Evolutionary conservation across 2,797 vertebrate species (phyloP), one percentile per base, ranked within the genome.

Genomic region (Lutjanus argentimaculatus): DNA sequence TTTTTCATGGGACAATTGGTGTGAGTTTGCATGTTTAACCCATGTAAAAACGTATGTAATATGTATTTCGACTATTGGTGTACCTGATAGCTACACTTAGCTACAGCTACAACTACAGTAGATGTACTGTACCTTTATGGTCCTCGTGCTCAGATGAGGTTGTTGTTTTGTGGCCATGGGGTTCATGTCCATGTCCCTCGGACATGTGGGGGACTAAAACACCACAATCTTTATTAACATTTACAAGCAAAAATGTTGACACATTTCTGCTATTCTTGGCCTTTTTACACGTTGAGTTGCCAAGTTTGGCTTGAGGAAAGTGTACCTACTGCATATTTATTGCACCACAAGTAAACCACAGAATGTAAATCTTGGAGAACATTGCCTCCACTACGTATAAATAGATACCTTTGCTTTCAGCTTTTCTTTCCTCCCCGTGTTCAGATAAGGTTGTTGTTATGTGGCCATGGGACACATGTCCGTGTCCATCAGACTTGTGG

Each of bases 401-500:
- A 45, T 68, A 61, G 78, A 80, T 76, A 83, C 87, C 75, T 85
- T 72, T 82, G 22, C 62, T 74, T 67, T 88, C 57, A 49, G 22
- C 42, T 8, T 76, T 65, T 65, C 46, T 36, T 7, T 68, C 61
- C 40, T 42, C 55, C 19, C 1, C 8, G 3, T 75, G 75, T 67
- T 83, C 67, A 43, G 66, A 76, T 63, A 69, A 79, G 36, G 43
- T 69, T 62, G 46, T 42, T 57, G 80, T 59, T 66, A 70, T 85
- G 22, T 79, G 74, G 68, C 69, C 70, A 25, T 64, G 46, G 14
- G 25, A 75, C 46, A 84, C 71, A 42, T 75, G 70, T 42, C 22
- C 7, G 14, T 71, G 17, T 30, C 52, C 68, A 7, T 71, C 75
- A 75, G 80, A 82, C 59, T 6, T 48, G 46, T 36, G 30, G 30